These are phyloP conservation scores for Enteromius argenteus DNA, from an alignment of 2,797 vertebrate genomes.

Conservation along the genomic window DNA sequence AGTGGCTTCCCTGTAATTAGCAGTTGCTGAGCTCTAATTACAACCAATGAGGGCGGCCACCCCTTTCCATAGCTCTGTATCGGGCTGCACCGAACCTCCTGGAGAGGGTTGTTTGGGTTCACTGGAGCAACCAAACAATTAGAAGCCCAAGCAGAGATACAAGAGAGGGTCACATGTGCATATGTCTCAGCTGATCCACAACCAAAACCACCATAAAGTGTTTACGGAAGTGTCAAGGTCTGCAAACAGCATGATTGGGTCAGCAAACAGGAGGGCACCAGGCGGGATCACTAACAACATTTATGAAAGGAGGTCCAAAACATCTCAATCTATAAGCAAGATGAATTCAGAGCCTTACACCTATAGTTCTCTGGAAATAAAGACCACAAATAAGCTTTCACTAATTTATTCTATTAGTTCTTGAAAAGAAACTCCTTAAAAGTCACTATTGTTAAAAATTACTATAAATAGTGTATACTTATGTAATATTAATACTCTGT, in stretches of 20 bases:
- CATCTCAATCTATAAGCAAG: background rate
- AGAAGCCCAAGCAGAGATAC: background rate
- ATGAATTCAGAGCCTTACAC: background rate
- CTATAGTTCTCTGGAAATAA: background rate
- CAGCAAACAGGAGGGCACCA: background rate
- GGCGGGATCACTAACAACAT: background rate
- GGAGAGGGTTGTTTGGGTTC: conserved; percentile 27
- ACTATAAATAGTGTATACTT: background rate
- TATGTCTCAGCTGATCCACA: background rate
- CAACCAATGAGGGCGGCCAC: conserved; percentile 64
- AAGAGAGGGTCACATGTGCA: conserved; percentile 32
- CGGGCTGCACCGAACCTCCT: conserved; percentile 30
- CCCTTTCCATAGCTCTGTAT: conserved; percentile 36
- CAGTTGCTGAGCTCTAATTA: conserved; percentile 74
- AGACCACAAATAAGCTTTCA: background rate
- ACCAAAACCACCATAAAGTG: conserved; percentile 18
- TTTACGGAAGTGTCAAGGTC: conserved; percentile 12
- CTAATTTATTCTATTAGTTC: background rate
- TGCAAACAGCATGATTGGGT: conserved; percentile 38
- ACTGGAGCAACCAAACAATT: conserved; percentile 55
- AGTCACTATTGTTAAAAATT: background rate
- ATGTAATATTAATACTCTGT: background rate
- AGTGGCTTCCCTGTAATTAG: conserved; percentile 77
- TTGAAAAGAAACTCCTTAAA: background rate
- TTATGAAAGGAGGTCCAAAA: background rate